phyloP scores from a whole-genome alignment of 1,140 invertebrate genomes.

The Ostrea denselamellosa region DNA sequence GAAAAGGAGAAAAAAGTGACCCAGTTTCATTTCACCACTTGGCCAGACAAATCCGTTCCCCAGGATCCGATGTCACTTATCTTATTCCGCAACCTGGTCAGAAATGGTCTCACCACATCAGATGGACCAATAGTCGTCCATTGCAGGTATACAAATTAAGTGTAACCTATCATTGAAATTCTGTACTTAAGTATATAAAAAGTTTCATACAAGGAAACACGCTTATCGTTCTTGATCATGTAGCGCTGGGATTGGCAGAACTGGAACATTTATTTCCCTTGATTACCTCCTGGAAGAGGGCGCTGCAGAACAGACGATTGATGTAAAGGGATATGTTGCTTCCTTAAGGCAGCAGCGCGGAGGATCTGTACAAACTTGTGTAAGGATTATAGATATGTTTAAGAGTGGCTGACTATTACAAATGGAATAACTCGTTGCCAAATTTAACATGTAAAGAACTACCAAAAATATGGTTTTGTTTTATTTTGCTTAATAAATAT shows the following conservation, averaged over 20 bases:
- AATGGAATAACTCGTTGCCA: no score
- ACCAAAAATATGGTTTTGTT: no score
- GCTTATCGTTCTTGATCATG: background rate
- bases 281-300: slow-evolving; percentile 22
- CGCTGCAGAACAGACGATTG: slow-evolving; percentile 13
- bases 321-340: background rate
- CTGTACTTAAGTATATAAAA: background rate
- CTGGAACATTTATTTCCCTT: background rate
- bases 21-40: background rate
- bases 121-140: slow-evolving; percentile 6
- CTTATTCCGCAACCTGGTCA: background rate
- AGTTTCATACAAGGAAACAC: no score
- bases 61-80: background rate
- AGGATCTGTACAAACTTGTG: background rate
- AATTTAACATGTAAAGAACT: no score
- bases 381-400: background rate
- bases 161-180: background rate
- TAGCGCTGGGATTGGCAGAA: slow-evolving; percentile 1
- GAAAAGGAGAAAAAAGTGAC: background rate
- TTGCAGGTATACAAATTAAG: background rate
- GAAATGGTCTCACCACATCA: background rate
- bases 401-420: no score
- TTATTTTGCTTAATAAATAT: no score
- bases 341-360: background rate
- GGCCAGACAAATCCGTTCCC: background rate